Conservation (phyloP, 1,140 invertebrate species). For the Lordiphosa clarofinis region DNA sequence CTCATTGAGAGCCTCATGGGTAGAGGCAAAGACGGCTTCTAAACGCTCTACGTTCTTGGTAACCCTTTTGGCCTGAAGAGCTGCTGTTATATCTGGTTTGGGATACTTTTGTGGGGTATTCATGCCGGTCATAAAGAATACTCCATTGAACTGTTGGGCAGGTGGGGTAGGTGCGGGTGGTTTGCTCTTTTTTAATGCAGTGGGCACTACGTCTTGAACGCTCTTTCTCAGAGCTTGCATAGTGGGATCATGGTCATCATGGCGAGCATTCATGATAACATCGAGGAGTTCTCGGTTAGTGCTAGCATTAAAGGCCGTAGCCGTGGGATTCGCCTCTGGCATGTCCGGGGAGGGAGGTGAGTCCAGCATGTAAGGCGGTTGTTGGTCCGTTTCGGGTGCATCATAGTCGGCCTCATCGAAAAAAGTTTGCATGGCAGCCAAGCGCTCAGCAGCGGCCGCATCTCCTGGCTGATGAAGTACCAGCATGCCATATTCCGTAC, state of each 20-base stretch:
- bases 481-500: slow-evolving; percentile 71
- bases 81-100: slow-evolving; percentile 81
- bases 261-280: slow-evolving; percentile 80
- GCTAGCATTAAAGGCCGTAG: slow-evolving; percentile 79
- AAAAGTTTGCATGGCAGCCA: slow-evolving; percentile 65
- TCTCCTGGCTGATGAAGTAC: slow-evolving; percentile 54
- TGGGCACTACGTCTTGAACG: slow-evolving; percentile 21
- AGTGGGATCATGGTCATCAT: slow-evolving; percentile 79
- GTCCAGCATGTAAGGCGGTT: slow-evolving; percentile 48
- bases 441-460: slow-evolving; percentile 44
- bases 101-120: slow-evolving; percentile 75
- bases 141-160: slow-evolving; percentile 81
- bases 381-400: slow-evolving; percentile 81
- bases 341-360: slow-evolving; percentile 51
- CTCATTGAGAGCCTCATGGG: slow-evolving; percentile 82
- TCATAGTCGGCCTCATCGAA: slow-evolving; percentile 80
- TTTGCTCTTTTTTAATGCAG: slow-evolving; percentile 14
- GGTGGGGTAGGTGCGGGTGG: slow-evolving; percentile 47
- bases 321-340: slow-evolving; percentile 80
- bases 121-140: slow-evolving; percentile 79
- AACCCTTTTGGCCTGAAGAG: slow-evolving; percentile 82
- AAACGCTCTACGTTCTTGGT: slow-evolving; percentile 89
- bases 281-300: slow-evolving; percentile 82
- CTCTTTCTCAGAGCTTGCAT: slow-evolving; percentile 78
- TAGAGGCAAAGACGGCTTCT: slow-evolving; percentile 82